phyloP scores from a whole-genome alignment of 2,797 vertebrate species.

The Delichon dasypus region DNA sequence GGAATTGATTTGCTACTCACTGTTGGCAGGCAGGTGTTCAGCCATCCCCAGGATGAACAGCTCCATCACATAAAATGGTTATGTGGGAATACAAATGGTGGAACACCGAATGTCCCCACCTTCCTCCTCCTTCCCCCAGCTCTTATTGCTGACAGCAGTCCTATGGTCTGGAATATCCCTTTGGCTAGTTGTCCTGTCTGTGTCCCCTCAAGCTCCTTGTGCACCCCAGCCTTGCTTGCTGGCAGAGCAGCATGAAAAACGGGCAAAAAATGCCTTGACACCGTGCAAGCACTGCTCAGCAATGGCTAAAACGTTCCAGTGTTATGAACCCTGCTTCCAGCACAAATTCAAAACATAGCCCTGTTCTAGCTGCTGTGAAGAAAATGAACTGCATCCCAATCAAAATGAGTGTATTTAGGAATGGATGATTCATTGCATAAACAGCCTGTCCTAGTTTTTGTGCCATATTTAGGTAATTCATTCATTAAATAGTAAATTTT shows the following conservation, averaged over 20 bases:
- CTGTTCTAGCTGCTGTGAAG: not conserved
- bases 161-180: not conserved
- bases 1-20: not conserved
- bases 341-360: not conserved
- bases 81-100: not conserved
- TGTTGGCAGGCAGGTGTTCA: not conserved
- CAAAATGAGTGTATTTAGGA: not conserved
- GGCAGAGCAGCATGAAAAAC: not conserved
- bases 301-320: not conserved
- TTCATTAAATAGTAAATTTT: not conserved
- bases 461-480: not conserved
- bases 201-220: not conserved
- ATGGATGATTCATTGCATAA: not conserved
- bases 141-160: not conserved
- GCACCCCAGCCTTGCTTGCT: not conserved
- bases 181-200: not conserved
- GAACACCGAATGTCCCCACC: too few species aligned
- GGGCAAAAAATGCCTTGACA: not conserved
- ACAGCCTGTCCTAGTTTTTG: not conserved
- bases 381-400: not conserved
- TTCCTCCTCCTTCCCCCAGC: not conserved
- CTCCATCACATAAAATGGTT: fast-evolving
- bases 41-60: not conserved
- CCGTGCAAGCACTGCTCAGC: not conserved
- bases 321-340: not conserved